Evolutionary conservation across 2,888 invertebrate species (phyloP).

Genomic region (Chrysolina haemoptera): DNA sequence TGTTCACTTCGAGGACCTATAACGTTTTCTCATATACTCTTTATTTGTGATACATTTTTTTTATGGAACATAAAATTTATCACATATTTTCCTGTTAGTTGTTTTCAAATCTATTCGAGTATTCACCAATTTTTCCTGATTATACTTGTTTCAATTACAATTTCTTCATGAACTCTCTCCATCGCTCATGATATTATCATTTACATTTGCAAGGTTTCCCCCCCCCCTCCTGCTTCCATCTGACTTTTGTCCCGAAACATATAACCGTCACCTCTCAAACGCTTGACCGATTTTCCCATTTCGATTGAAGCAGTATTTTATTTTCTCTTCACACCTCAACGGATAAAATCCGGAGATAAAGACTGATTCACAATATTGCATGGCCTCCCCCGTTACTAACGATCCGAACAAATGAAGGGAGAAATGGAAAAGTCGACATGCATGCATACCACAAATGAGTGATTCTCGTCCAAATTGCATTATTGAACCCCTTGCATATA

Average conservation of each 20-base stretch:
- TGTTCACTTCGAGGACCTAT: too few relatives aligned
- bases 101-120: too few relatives aligned
- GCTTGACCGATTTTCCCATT: constrained; percentile 4
- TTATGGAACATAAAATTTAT: too few relatives aligned
- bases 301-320: not conserved
- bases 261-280: not conserved
- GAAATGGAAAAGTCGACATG: constrained; percentile 17
- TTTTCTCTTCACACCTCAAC: not conserved
- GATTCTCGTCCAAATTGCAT: constrained; percentile 4
- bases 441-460: constrained; percentile 19
- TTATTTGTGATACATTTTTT: too few relatives aligned
- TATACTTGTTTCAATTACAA: too few relatives aligned
- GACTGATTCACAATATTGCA: constrained; percentile 9
- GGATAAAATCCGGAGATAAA: not conserved
- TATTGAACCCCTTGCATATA: not conserved
- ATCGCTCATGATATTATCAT: not conserved
- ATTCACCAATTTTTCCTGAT: too few relatives aligned
- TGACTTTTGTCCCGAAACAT: not conserved
- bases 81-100: too few relatives aligned
- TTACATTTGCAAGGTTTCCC: not conserved
- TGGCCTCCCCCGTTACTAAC: constrained; percentile 4
- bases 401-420: constrained; percentile 12
- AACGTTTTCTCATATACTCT: too few relatives aligned
- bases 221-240: not conserved
- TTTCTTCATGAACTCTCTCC: not conserved